Evolutionary conservation across 2,113 vertebrate species (phyloP).

Genomic region (Ibidorhyncha struthersii): DNA sequence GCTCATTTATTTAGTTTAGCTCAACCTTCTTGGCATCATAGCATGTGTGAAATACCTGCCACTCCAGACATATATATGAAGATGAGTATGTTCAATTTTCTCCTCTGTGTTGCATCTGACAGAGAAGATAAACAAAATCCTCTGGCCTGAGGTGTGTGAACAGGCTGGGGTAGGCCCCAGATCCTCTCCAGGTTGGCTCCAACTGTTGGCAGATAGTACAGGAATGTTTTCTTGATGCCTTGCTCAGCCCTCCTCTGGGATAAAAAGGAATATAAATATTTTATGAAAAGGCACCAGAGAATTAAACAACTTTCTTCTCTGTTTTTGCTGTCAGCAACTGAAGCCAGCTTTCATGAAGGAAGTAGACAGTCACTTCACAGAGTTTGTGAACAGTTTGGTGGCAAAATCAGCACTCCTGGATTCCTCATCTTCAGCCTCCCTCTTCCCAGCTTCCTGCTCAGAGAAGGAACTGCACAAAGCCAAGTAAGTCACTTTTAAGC

Average conservation of each 20-base stretch:
- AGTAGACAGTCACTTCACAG: slow-evolving; percentile 88
- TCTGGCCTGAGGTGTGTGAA: neutral
- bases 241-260: neutral
- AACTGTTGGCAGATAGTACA: neutral
- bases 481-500: slow-evolving; percentile 70
- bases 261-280: neutral
- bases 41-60: neutral
- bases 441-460: slow-evolving; percentile 72
- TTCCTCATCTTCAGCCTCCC: slow-evolving; percentile 68
- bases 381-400: slow-evolving; percentile 89
- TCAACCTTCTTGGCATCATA: neutral
- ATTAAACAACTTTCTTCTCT: neutral
- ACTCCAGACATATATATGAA: neutral
- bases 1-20: neutral
- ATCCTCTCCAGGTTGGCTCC: neutral
- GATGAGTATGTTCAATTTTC: neutral
- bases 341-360: slow-evolving; percentile 90
- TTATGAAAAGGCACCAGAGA: neutral
- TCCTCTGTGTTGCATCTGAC: neutral
- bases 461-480: slow-evolving; percentile 84
- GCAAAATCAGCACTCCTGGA: slow-evolving; percentile 85
- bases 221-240: neutral
- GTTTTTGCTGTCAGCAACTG: slow-evolving; percentile 75
- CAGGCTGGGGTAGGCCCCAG: neutral
- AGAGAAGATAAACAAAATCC: neutral